Percentiles rank a stretch among this genome's conserved stretches.
These are phyloP conservation scores for Heterotis niloticus DNA, from an alignment of 2,113 vertebrate genomes.

Conservation along the genomic window DNA sequence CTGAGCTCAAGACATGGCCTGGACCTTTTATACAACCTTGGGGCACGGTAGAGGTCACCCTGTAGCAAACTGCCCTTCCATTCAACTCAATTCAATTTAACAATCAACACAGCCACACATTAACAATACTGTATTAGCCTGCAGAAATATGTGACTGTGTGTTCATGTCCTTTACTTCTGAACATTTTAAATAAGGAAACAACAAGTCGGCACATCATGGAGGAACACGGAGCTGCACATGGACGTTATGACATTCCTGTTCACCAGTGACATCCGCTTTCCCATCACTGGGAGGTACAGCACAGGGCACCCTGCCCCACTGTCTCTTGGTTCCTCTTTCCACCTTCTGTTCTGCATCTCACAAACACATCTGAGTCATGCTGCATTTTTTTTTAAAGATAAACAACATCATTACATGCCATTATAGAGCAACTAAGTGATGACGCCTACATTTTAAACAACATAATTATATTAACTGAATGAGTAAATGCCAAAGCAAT, in stretches of 20 bases:
- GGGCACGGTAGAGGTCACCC: neutral
- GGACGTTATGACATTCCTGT: slow-evolving; percentile 7
- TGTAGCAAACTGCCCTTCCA: neutral
- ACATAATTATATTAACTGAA: neutral
- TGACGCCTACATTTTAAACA: slow-evolving; percentile 22
- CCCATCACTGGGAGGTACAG: neutral
- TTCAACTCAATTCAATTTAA: neutral
- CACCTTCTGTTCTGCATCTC: slow-evolving; percentile 24
- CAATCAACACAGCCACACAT: too few relatives aligned
- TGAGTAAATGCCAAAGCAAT: neutral
- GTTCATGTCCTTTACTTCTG: neutral
- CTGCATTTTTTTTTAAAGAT: slow-evolving; percentile 10
- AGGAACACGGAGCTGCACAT: neutral
- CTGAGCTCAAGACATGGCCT: slow-evolving; percentile 28
- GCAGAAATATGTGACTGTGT: too few relatives aligned
- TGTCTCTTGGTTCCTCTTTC: neutral
- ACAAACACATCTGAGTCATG: neutral
- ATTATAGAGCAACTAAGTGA: neutral
- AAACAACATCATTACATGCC: slow-evolving; percentile 11
- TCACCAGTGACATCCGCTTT: slow-evolving; percentile 5
- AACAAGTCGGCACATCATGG: neutral
- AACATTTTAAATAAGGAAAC: neutral
- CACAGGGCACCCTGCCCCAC: neutral
- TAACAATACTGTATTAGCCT: neutral
- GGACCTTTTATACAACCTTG: neutral